Percentiles rank a stretch among this genome's conserved stretches.
Evolutionary conservation across 2,797 vertebrate species (phyloP).

Genomic region (Erpetoichthys calabaricus): DNA sequence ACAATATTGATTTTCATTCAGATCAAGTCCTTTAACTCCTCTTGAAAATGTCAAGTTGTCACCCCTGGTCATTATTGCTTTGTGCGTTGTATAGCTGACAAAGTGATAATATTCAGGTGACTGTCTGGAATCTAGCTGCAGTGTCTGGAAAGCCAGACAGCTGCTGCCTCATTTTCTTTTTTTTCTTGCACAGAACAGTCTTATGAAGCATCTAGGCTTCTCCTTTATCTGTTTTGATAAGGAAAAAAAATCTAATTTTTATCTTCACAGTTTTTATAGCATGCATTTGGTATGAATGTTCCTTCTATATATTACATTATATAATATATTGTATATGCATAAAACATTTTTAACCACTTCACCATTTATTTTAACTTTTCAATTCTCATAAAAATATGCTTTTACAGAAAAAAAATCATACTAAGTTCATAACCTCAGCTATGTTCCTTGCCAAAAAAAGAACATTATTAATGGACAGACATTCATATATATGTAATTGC

Average conservation of each 20-base stretch:
- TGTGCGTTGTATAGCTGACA: constrained; percentile 47
- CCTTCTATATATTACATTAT: too few relatives aligned
- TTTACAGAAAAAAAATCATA: too few relatives aligned
- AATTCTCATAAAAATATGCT: too few relatives aligned
- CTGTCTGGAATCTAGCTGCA: constrained; percentile 35
- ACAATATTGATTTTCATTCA: constrained; percentile 56
- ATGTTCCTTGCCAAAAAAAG: too few relatives aligned
- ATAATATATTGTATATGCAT: too few relatives aligned
- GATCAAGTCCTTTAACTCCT: constrained; percentile 46
- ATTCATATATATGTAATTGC: too few relatives aligned
- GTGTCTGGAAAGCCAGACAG: constrained; percentile 64
- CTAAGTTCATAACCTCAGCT: too few relatives aligned
- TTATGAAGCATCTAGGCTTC: constrained; percentile 31
- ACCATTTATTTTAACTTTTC: too few relatives aligned
- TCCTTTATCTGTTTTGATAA: constrained; percentile 16
- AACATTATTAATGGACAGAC: too few relatives aligned
- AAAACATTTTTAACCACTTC: too few relatives aligned
- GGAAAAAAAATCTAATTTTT: not conserved
- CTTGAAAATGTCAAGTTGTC: constrained; percentile 53
- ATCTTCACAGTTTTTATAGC: too few relatives aligned
- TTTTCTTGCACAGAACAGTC: constrained; percentile 10
- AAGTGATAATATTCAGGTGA: constrained; percentile 41
- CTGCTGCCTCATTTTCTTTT: constrained; percentile 30
- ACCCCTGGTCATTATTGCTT: constrained; percentile 33
- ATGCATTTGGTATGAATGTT: too few relatives aligned